A percentile compares a stretch with the other conserved stretches of the same genome.
phyloP scores from a whole-genome alignment of 2,797 vertebrate genomes.

The Emydoidea blandingii region DNA sequence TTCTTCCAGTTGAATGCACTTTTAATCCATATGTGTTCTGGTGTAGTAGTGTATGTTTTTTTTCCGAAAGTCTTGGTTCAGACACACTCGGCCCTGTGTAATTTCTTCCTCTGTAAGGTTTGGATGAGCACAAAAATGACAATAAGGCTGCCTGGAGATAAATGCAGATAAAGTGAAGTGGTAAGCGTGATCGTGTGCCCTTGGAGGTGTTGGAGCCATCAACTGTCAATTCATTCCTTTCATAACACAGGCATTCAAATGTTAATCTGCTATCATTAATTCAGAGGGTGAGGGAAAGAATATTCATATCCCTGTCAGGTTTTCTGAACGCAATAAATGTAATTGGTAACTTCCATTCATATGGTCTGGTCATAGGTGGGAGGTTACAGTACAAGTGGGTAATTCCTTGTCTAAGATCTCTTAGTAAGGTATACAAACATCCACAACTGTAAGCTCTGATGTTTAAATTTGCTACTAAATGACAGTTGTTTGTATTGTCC shows the following conservation, averaged over 20 bases:
- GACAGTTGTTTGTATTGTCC: neutral
- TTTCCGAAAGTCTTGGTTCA: neutral
- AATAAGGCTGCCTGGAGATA: neutral
- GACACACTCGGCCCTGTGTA: neutral
- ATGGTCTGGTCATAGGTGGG: neutral
- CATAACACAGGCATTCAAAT: neutral
- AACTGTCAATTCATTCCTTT: neutral
- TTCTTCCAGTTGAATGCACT: neutral
- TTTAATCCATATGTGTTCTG: neutral
- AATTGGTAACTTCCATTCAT: neutral
- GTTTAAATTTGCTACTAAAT: constrained; percentile 4
- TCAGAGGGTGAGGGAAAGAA: neutral
- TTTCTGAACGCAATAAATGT: neutral
- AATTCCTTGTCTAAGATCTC: neutral
- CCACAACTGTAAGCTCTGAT: neutral
- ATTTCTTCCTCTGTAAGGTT: neutral
- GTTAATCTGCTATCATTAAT: neutral
- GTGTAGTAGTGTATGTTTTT: rapidly evolving
- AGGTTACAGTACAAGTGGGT: neutral
- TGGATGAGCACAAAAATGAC: neutral
- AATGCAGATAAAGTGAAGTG: neutral
- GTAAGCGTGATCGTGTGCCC: neutral
- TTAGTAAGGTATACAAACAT: neutral
- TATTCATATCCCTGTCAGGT: neutral
- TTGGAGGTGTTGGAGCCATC: neutral